Conservation (phyloP, 2,113 vertebrate species). For the Dendrocopos noguchii region DNA sequence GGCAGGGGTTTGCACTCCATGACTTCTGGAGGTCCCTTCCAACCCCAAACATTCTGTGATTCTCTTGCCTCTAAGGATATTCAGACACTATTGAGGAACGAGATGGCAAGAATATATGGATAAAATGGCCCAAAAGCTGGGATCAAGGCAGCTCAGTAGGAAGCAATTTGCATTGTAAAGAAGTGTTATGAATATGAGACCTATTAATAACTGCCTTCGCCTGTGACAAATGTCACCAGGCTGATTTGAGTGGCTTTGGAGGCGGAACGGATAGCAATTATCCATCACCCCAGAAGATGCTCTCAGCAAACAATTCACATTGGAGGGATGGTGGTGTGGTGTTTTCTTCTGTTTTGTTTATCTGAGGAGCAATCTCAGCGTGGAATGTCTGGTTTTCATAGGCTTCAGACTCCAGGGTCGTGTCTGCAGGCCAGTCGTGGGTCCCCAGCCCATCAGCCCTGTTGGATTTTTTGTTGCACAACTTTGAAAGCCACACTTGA, state of each 20-base stretch:
- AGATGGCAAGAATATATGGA: background rate
- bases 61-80: background rate
- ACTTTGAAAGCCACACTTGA: background rate
- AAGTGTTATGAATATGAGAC: slow-evolving; percentile 4
- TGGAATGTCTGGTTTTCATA: background rate
- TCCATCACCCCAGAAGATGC: background rate
- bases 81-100: background rate
- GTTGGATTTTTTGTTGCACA: background rate
- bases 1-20: too few relatives aligned
- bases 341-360: background rate
- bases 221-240: slow-evolving; percentile 61
- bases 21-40: too few relatives aligned
- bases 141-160: background rate
- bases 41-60: too few relatives aligned
- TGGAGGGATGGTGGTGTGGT: background rate
- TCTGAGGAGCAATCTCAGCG: background rate
- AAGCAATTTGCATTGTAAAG: slow-evolving; percentile 60
- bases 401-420: background rate
- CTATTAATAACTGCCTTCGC: slow-evolving; percentile 45
- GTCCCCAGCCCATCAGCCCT: background rate
- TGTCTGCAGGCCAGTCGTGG: background rate
- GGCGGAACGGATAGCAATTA: background rate
- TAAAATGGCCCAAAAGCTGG: background rate
- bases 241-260: slow-evolving; percentile 52
- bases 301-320: background rate